phyloP scores from a whole-genome alignment of 2,113 vertebrate genomes.

The Onychostoma macrolepis region DNA sequence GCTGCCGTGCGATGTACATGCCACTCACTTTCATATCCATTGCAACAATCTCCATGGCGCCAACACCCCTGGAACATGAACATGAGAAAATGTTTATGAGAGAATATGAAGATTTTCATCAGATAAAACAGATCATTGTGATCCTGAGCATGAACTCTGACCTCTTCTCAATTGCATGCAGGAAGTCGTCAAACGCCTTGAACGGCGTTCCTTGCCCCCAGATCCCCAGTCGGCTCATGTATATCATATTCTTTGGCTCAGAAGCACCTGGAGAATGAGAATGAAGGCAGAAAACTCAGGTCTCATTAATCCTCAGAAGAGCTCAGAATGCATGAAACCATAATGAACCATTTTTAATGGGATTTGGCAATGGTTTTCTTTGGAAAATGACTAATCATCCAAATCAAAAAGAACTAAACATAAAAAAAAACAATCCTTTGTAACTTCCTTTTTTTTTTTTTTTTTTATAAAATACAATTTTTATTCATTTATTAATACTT shows the following conservation, averaged over 20 bases:
- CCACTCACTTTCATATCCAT: constrained; percentile 99
- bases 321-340: not conserved
- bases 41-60: constrained; percentile 98
- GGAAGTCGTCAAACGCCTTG: constrained; percentile 92
- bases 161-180: constrained; percentile 97
- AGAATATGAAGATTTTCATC: not conserved
- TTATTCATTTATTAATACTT: no score
- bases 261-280: constrained; percentile 85
- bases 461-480: no score
- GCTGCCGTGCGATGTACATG: constrained; percentile 98
- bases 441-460: no score
- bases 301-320: not conserved
- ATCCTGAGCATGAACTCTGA: constrained; percentile 55
- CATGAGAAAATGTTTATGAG: not conserved
- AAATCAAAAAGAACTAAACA: not conserved
- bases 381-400: not conserved
- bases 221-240: constrained; percentile 98
- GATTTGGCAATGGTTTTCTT: not conserved
- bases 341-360: not conserved
- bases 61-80: constrained; percentile 84
- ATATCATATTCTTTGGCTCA: constrained; percentile 99
- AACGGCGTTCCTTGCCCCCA: constrained; percentile 98
- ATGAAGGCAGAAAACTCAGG: not conserved
- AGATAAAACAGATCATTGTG: not conserved
- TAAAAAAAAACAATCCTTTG: no score